A percentile compares a stretch with the other conserved stretches of the same genome.
phyloP scores from a whole-genome alignment of 2,113 vertebrate genomes.

The Narcine bancroftii region DNA sequence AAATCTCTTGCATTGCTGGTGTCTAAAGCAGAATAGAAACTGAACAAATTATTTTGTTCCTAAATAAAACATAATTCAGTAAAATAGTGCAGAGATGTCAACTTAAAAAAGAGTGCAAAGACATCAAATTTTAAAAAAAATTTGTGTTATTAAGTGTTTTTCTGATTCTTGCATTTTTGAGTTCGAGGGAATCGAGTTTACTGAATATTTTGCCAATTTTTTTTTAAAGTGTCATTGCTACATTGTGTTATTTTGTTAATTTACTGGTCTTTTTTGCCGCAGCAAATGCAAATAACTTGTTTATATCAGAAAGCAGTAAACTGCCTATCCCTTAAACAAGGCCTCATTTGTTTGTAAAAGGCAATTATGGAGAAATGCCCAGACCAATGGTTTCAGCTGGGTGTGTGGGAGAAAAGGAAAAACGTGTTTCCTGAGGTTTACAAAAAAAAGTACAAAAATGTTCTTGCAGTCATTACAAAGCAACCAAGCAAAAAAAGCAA shows the following conservation, averaged over 20 bases:
- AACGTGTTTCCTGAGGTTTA: conserved; percentile 26
- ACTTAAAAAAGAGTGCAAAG: neutral
- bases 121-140: neutral
- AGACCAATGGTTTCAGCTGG: conserved; percentile 18
- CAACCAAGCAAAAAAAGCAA: neutral
- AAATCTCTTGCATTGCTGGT: neutral
- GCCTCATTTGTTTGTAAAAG: neutral
- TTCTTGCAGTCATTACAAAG: conserved; percentile 31
- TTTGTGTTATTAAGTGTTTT: neutral
- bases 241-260: neutral
- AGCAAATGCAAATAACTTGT: conserved; percentile 20
- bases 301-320: neutral
- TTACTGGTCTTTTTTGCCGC: neutral
- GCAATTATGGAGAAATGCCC: conserved; percentile 32
- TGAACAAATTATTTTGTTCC: neutral
- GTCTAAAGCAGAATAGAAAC: neutral
- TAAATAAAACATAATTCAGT: too few relatives aligned
- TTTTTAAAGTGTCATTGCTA: neutral
- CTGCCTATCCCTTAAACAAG: conserved; percentile 18
- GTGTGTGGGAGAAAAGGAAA: conserved; percentile 25
- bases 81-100: neutral
- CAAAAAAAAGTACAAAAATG: conserved; percentile 24
- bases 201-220: neutral
- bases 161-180: neutral
- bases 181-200: too few relatives aligned